These are phyloP conservation scores for Leptodirus hochenwartii DNA, from an alignment of 2,888 invertebrate genomes.

Conservation along the genomic window DNA sequence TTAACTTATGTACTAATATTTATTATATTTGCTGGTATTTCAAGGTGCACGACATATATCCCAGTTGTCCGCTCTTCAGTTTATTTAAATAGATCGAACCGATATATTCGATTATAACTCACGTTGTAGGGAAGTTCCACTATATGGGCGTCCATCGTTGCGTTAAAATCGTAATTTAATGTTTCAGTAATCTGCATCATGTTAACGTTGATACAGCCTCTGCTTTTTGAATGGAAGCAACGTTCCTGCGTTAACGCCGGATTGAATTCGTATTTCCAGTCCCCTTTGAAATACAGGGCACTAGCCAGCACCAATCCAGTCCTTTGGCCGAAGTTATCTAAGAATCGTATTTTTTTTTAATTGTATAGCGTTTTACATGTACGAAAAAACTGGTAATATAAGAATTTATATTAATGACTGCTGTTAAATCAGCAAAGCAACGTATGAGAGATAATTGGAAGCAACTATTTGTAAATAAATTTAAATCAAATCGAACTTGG, in stretches of 20 bases:
- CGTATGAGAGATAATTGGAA: no score
- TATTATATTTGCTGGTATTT: no score
- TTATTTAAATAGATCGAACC: no score
- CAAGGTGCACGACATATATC: no score
- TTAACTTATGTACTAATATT: no score
- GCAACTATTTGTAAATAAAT: no score
- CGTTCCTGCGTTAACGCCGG: constrained; percentile 29
- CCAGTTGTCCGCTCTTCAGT: no score
- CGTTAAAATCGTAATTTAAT: constrained; percentile 41
- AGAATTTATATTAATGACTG: neutral
- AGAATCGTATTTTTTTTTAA: constrained; percentile 15
- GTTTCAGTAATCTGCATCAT: constrained; percentile 50
- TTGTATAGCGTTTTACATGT: neutral
- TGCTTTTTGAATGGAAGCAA: constrained; percentile 43
- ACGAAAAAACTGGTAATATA: neutral
- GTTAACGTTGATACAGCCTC: constrained; percentile 37
- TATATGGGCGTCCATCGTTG: constrained; percentile 45
- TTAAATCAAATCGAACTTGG: no score
- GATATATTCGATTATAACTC: no score
- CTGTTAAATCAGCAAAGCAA: no score
- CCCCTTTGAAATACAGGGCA: constrained; percentile 62
- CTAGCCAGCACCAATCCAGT: constrained; percentile 54
- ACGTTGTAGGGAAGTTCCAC: constrained; percentile 61
- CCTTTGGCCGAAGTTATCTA: constrained; percentile 30
- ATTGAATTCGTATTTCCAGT: constrained; percentile 52